Conservation (phyloP, 2,797 vertebrate species). For the Caiman crocodilus region DNA sequence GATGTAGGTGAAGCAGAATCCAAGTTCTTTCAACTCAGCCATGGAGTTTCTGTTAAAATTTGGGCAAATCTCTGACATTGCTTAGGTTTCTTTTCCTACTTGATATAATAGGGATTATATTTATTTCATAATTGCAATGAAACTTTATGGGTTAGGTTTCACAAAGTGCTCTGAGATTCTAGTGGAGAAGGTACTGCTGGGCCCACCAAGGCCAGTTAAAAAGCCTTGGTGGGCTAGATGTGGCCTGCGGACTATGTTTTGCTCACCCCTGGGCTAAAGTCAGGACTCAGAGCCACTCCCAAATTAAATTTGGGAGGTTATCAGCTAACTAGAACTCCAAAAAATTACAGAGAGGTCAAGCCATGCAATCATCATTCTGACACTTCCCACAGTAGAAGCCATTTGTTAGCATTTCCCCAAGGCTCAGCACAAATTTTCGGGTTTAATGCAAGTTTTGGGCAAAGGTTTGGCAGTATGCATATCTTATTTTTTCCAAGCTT, state of each 20-base stretch:
- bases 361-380: background rate
- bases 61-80: slow-evolving; percentile 1
- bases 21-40: background rate
- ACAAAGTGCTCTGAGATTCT: slow-evolving; percentile 34
- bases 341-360: background rate
- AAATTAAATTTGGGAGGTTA: background rate
- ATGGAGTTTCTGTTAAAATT: background rate
- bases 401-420: background rate
- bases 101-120: background rate
- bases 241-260: too few relatives aligned
- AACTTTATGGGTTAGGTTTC: background rate
- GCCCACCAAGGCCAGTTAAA: too few relatives aligned
- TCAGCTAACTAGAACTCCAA: background rate
- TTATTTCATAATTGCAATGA: background rate
- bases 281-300: background rate
- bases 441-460: background rate
- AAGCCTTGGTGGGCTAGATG: too few relatives aligned
- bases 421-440: background rate
- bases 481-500: background rate
- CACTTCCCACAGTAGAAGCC: background rate
- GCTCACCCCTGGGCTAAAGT: too few relatives aligned
- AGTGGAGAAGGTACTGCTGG: background rate
- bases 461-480: background rate
- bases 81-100: background rate
- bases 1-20: background rate